Conservation (phyloP, 2,113 vertebrate species). For the Mirounga angustirostris region DNA sequence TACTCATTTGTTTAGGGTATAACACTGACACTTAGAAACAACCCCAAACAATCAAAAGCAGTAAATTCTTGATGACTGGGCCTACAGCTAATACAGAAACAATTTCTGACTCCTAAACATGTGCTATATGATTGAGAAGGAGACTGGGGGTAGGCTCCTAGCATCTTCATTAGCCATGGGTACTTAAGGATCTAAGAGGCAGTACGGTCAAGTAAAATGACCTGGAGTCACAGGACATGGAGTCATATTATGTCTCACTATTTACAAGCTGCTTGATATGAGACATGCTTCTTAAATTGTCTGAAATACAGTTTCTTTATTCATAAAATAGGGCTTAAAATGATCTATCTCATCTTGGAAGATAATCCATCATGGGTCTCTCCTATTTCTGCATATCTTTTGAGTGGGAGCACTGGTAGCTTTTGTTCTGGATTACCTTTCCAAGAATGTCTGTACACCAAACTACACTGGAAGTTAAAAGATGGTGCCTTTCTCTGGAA, state of each 20-base stretch:
- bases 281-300: not conserved
- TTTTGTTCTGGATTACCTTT: not conserved
- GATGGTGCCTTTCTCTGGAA: not conserved
- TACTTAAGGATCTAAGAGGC: not conserved
- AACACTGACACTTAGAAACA: constrained; percentile 39
- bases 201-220: not conserved
- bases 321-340: not conserved
- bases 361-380: not conserved
- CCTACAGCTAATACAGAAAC: not conserved
- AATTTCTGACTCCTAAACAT: not conserved
- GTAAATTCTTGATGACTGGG: not conserved
- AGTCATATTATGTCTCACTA: not conserved
- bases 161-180: not conserved
- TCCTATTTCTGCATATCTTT: not conserved
- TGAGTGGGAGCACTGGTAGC: not conserved
- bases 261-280: not conserved
- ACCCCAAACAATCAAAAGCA: constrained; percentile 31
- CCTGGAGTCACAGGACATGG: not conserved
- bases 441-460: not conserved
- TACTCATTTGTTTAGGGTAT: constrained; percentile 57
- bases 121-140: not conserved
- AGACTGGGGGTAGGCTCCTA: not conserved
- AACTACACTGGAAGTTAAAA: not conserved
- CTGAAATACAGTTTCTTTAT: not conserved
- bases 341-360: not conserved